phyloP scores from a whole-genome alignment of 1,140 invertebrate genomes.

The Aphelenchoides besseyi region DNA sequence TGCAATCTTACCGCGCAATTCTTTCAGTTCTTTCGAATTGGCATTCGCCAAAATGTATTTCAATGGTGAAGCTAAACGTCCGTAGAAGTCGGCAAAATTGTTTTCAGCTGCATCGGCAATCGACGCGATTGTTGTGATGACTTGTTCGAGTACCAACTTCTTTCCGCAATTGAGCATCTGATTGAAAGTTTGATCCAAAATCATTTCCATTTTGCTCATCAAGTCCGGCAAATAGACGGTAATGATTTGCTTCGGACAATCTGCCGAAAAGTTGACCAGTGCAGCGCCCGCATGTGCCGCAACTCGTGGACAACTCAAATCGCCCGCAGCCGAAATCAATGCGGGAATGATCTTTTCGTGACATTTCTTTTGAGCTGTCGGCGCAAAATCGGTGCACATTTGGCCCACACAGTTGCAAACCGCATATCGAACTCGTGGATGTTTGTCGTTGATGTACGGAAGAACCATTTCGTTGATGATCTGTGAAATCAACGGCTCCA shows the following conservation, averaged over 20 bases:
- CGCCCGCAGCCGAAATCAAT: conserved; percentile 82
- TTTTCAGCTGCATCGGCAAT: conserved; percentile 97
- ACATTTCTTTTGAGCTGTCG: conserved; percentile 93
- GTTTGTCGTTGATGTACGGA: conserved; percentile 80
- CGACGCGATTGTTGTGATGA: conserved; percentile 92
- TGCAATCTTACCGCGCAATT: conserved; percentile 30
- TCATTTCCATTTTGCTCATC: conserved; percentile 83
- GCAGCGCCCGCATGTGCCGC: conserved; percentile 80
- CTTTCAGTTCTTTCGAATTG: conserved; percentile 75
- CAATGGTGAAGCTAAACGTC: conserved; percentile 81
- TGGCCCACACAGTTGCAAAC: conserved; percentile 98
- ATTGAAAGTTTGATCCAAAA: conserved; percentile 86
- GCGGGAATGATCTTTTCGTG: conserved; percentile 87
- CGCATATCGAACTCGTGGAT: conserved; percentile 88
- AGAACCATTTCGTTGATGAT: conserved; percentile 81
- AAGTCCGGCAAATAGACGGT: conserved; percentile 83
- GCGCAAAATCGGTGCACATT: conserved; percentile 97
- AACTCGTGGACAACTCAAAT: conserved; percentile 84
- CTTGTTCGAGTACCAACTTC: conserved; percentile 91
- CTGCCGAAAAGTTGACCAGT: conserved; percentile 97
- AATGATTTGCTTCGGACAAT: conserved; percentile 88
- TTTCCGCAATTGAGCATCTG: conserved; percentile 84
- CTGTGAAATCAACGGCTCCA: conserved; percentile 84
- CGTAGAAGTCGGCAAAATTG: conserved; percentile 76
- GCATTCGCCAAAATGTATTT: conserved; percentile 86